Evolutionary conservation across 2,888 invertebrate genomes (phyloP).

Genomic region (Marasmarcha lunaedactyla): DNA sequence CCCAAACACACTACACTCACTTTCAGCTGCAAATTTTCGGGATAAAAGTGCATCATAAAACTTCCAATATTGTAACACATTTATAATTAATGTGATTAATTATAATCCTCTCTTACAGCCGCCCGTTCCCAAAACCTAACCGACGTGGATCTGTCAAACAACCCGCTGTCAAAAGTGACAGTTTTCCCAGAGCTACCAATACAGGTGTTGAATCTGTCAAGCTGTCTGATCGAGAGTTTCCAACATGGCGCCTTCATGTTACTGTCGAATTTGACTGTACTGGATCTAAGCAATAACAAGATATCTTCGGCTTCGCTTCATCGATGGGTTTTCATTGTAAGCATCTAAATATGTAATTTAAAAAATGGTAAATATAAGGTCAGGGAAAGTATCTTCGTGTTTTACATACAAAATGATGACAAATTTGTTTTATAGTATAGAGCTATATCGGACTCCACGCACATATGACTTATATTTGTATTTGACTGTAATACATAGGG

Average conservation of each 20-base stretch:
- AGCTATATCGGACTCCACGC: too few species aligned
- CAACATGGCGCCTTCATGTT: slow-evolving; percentile 69
- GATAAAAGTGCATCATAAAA: too few species aligned
- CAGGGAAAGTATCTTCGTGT: too few species aligned
- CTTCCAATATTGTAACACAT: too few species aligned
- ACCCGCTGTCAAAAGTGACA: slow-evolving; percentile 36
- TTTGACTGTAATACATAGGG: too few species aligned
- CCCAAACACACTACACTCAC: too few species aligned
- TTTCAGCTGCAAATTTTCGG: too few species aligned
- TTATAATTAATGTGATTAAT: too few species aligned
- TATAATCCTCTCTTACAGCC: slow-evolving; percentile 27
- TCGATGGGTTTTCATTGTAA: slow-evolving; percentile 73
- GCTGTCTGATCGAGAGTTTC: slow-evolving; percentile 70
- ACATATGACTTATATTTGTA: too few species aligned
- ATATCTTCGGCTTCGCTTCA: slow-evolving; percentile 60
- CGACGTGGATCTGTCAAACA: slow-evolving; percentile 37
- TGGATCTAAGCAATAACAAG: slow-evolving; percentile 76
- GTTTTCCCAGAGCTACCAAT: slow-evolving; percentile 59
- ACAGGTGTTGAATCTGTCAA: slow-evolving; percentile 63
- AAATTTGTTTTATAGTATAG: too few species aligned
- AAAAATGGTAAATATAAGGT: too few species aligned
- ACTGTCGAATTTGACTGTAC: slow-evolving; percentile 62
- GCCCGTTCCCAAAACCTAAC: slow-evolving; percentile 14
- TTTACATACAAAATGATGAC: too few species aligned
- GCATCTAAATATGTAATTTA: slow-evolving; percentile 21